A percentile compares a stretch with the other conserved stretches of the same genome.
These are phyloP conservation scores for Otocyon megalotis DNA, from an alignment of 2,113 vertebrate genomes.

Conservation along the genomic window DNA sequence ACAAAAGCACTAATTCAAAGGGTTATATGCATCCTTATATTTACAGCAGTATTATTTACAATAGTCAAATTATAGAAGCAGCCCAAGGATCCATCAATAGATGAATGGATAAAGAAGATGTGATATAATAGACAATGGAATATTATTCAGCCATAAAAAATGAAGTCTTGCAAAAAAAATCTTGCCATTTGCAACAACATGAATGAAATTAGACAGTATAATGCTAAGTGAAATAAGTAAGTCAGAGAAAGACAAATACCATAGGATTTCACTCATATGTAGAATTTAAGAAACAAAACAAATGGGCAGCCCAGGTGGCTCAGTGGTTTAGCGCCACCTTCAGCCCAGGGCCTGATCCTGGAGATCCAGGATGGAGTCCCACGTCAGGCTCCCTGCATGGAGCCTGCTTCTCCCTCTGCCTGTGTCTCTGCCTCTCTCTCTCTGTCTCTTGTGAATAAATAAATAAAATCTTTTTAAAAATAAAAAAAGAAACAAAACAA, in stretches of 20 bases:
- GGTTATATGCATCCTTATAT: background rate
- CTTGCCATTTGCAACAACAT: background rate
- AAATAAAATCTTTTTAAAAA: no score
- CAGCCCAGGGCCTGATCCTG: no score
- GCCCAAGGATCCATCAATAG: background rate
- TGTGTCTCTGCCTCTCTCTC: no score
- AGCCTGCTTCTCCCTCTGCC: no score
- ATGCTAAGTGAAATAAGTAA: background rate
- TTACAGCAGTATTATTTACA: background rate
- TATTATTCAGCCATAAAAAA: background rate
- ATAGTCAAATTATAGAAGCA: background rate
- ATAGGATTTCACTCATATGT: background rate
- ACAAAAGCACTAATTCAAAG: background rate
- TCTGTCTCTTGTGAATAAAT: no score
- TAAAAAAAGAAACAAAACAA: background rate
- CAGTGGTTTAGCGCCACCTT: no score
- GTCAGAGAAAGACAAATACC: background rate
- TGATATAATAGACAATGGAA: background rate
- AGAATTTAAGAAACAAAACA: background rate
- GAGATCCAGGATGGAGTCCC: no score
- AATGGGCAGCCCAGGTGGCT: background rate
- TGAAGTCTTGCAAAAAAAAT: background rate
- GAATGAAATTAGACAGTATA: background rate
- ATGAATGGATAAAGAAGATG: background rate
- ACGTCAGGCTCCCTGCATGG: no score